Base-by-base conservation (phyloP, 2,797 vertebrate genomes). In the Danio albolineatus region DNA sequence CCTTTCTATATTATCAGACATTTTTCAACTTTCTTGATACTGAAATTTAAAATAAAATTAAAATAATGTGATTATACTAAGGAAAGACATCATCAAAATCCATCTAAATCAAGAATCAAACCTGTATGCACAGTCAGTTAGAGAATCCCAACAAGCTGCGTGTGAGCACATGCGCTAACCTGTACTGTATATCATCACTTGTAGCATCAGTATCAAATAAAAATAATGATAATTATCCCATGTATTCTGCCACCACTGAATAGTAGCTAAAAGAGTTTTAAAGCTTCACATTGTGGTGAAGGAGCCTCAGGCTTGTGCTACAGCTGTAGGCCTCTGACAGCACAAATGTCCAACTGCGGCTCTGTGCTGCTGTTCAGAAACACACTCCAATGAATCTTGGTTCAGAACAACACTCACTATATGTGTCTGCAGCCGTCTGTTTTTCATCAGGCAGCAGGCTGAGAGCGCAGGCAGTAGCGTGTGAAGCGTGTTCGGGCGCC, bases 381-480 rank as follows among this genome's bases (percentile, higher is more conserved):
- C 88, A 93, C 93, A 95, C 93, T 93, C 94, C 92, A 92, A 69
- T 92, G 93, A 93, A 92, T 89, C 86, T 81, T 72, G 88, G 89
- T 92, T 92, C 90, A 92, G 90, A 48, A 62, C 13, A 62, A 79
- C 77, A 62, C 57, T 79, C 69, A 74, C 89, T 94, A 90, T 91
- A 93, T 91, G 92, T 92, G 90, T 94, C 93, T 93, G 90, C 85
- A 87, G 89, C 93, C 89, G 92, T 94, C 94, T 96, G 94, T 90
- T 95, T 95, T 91, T 88, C 93, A 92, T 94, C 94, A 93, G 78
- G 16, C 71, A 70, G 46, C 83, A 88, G 53, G 54, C 74, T 38
- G 92, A 90, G 87, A 91, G 91, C 94, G 91, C 82, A 61, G 87
- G 91, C 95, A 95, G 94, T 89, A 95, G 95, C 94, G 94, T 95